phyloP scores from a whole-genome alignment of 2,797 vertebrate species.

The Sebastes wilsoni region DNA sequence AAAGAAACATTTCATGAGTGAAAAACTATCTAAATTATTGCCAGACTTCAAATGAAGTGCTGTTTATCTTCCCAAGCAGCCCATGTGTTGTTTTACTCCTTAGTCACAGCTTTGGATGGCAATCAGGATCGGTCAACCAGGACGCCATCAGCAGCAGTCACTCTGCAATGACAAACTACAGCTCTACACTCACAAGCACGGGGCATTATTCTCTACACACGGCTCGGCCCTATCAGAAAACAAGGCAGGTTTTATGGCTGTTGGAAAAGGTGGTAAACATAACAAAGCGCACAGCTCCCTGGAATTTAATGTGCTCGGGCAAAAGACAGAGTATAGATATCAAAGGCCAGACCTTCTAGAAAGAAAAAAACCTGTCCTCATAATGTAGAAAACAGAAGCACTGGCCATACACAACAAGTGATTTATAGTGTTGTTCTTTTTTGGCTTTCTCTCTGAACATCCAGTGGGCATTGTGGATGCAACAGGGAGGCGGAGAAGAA shows the following conservation, averaged over 20 bases:
- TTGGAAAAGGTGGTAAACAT: constrained; percentile 74
- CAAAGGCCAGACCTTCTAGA: constrained; percentile 57
- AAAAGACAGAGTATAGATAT: constrained; percentile 75
- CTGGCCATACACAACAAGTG: constrained; percentile 52
- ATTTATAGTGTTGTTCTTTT: constrained; percentile 51
- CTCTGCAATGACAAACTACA: constrained; percentile 66
- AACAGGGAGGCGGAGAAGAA: neutral
- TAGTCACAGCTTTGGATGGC: constrained; percentile 68
- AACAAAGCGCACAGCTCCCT: constrained; percentile 65
- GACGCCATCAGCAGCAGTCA: constrained; percentile 71
- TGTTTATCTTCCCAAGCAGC: constrained; percentile 75
- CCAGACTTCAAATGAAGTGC: constrained; percentile 73
- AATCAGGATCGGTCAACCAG: constrained; percentile 72
- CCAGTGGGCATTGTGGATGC: constrained; percentile 33
- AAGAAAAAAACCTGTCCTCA: constrained; percentile 30
- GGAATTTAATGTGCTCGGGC: constrained; percentile 71
- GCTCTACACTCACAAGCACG: constrained; percentile 35
- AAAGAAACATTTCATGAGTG: constrained; percentile 57
- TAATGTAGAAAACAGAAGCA: constrained; percentile 57
- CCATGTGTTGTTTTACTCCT: constrained; percentile 71
- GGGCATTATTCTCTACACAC: constrained; percentile 66
- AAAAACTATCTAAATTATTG: constrained; percentile 71
- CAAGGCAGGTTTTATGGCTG: constrained; percentile 76
- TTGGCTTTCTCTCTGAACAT: constrained; percentile 36
- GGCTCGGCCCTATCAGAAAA: constrained; percentile 70